Evolutionary conservation across 2,888 invertebrate species (phyloP).

Genomic region (Invenusta paracnida): DNA sequence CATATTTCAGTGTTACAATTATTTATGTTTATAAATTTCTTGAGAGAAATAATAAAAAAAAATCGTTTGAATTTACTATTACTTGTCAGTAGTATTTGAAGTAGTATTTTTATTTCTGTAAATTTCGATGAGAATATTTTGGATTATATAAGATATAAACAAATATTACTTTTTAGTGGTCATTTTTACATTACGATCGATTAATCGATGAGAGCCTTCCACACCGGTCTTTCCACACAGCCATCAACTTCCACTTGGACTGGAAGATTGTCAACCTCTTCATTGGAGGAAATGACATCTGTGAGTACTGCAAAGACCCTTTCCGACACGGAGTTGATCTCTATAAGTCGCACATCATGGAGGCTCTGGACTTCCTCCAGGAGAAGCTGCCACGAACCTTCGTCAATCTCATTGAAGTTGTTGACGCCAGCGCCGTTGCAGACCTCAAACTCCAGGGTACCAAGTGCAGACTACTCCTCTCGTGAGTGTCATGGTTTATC

Average conservation of each 20-base stretch:
- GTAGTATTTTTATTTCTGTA: no score
- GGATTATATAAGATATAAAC: no score
- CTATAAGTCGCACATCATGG: conserved; percentile 14
- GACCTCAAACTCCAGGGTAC: conserved; percentile 14
- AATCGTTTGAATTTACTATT: no score
- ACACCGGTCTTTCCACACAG: not conserved
- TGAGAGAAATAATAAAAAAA: no score
- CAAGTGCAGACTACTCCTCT: not conserved
- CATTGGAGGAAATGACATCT: conserved; percentile 37
- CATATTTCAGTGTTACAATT: no score
- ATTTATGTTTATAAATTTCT: no score
- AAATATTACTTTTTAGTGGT: no score
- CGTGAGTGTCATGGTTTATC: no score
- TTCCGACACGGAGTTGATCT: not conserved
- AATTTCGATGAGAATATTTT: no score
- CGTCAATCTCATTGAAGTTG: conserved; percentile 25
- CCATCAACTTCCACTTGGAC: not conserved
- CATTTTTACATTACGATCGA: no score
- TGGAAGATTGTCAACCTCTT: conserved; percentile 36
- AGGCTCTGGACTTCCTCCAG: conserved; percentile 33
- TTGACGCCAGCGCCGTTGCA: conserved; percentile 19
- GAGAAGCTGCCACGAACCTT: conserved; percentile 37
- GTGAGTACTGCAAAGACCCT: conserved; percentile 33
- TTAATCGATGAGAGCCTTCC: no score
- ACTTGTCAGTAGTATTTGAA: no score